A percentile compares a stretch with the other conserved stretches of the same genome.
These are phyloP conservation scores for Tenthredo livida DNA, from an alignment of 2,888 invertebrate species.

Conservation along the genomic window DNA sequence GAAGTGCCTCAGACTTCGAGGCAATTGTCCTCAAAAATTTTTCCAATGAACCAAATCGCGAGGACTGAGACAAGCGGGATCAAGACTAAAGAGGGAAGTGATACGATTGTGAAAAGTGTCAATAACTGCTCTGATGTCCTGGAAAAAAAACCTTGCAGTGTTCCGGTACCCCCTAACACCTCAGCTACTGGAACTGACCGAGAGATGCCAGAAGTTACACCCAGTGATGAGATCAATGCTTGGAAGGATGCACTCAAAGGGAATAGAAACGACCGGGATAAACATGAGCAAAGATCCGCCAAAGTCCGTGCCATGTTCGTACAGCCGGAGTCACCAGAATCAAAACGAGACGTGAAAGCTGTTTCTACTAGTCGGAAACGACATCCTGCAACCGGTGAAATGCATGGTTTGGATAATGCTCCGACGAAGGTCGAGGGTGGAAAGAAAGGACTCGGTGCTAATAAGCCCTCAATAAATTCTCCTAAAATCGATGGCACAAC, in stretches of 20 bases:
- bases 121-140: background rate
- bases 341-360: constrained; percentile 63
- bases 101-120: background rate
- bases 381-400: background rate
- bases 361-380: constrained; percentile 47
- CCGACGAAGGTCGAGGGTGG: constrained; percentile 8
- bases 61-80: background rate
- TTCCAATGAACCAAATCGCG: background rate
- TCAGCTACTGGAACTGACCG: background rate
- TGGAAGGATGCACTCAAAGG: constrained; percentile 65
- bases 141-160: background rate
- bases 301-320: constrained; percentile 61
- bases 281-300: background rate
- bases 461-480: background rate
- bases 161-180: background rate
- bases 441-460: constrained; percentile 44
- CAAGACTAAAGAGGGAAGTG: background rate
- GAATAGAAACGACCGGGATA: constrained; percentile 54
- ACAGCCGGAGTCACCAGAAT: constrained; percentile 67
- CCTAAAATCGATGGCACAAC: constrained; percentile 10
- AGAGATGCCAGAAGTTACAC: constrained; percentile 42
- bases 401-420: background rate
- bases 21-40: background rate
- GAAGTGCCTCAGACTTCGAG: background rate
- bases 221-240: constrained; percentile 62